Percentiles rank a stretch among this genome's conserved stretches.
phyloP scores from a whole-genome alignment of 2,113 vertebrate genomes.

The Lepidiolamprologus cunningtoni region DNA sequence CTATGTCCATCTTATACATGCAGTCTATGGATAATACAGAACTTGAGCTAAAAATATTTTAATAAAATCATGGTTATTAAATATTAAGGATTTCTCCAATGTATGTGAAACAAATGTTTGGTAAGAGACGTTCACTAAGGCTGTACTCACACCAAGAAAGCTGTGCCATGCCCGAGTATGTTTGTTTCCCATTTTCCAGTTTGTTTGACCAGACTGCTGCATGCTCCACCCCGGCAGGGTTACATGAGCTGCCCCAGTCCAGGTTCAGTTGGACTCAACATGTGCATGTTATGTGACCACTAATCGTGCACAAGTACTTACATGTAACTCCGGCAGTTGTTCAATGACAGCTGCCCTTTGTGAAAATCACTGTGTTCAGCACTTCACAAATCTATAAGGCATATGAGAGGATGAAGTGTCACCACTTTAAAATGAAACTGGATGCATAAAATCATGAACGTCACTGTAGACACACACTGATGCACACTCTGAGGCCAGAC shows the following conservation, averaged over 20 bases:
- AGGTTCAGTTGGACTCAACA: neutral
- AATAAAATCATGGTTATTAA: neutral
- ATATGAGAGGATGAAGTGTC: rapidly evolving
- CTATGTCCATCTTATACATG: no score
- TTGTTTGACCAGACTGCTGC: neutral
- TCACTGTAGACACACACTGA: neutral
- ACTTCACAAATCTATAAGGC: neutral
- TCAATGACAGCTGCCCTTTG: neutral
- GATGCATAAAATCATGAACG: neutral
- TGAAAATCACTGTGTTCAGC: neutral
- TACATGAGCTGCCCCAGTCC: rapidly evolving
- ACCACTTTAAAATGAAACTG: neutral
- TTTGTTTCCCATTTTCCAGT: neutral
- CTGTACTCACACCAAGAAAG: neutral
- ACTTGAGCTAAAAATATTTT: neutral
- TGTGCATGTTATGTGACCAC: neutral
- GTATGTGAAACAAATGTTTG: neutral
- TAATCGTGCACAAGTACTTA: neutral
- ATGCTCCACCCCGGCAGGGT: neutral
- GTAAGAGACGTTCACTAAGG: neutral
- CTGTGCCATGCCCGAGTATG: neutral
- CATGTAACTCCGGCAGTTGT: neutral
- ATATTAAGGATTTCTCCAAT: rapidly evolving
- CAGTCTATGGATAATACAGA: neutral
- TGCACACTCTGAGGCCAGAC: rapidly evolving